Evolutionary conservation across 1,140 invertebrate species (phyloP), one percentile per base, ranked within the genome.

Genomic region (Notospermus geniculatus): DNA sequence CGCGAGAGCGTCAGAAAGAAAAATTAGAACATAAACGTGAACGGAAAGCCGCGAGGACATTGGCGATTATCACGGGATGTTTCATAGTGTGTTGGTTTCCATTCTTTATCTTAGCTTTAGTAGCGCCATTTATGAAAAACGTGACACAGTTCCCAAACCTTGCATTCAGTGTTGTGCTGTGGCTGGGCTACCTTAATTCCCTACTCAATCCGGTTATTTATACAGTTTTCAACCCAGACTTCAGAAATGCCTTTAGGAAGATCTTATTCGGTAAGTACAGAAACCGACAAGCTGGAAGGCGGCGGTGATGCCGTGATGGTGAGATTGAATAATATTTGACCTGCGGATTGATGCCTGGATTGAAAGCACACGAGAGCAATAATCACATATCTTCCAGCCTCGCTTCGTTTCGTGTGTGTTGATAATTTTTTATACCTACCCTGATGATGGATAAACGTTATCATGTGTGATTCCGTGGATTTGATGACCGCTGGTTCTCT

Each of bases 11-110:
- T 27, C 58, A 71, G 28, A 74, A 74, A 63, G 79, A 79, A 57
- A 80, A 81, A 63, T 68, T 83, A 30, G 82, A 83, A 64, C 74
- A 78, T 64, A 79, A 81, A 65, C 63, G 83, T 23, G 83, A 84
- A 64, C 57, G 82, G 43, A 83, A 83, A 66, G 83, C 82, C 9
- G 81, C 82, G 0, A 73, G 82, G 28, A 82, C 81, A 7, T 66
- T 84, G 43, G 80, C 78, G 4, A 81, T 83, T 22, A 83, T 83
- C 23, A 83, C 81, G 15, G 80, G 80, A 55, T 72, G 71, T 13
- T 82, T 81, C 65, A 64, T 81, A 25, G 67, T 75, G 0, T 82
- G 80, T 60, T 82, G 80, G 80, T 63, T 81, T 54, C 80, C 80
- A 13, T 82, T 81, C 65, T 81, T 80, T 64, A 63, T 81, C 13